Base-by-base conservation (phyloP, 2,888 invertebrate genomes). In the Sialis fuliginosa region DNA sequence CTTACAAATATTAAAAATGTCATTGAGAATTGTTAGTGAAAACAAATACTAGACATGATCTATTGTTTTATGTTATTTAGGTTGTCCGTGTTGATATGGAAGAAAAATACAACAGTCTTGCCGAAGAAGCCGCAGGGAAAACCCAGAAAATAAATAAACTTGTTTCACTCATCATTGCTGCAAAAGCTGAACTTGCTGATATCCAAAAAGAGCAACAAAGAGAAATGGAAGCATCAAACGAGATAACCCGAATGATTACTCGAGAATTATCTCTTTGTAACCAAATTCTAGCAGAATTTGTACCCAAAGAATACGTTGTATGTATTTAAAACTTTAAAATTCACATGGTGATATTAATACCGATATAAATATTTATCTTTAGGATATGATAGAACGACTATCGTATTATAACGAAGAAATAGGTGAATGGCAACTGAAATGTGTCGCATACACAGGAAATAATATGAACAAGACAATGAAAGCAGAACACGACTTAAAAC, bases 331-430 rank as follows among this genome's bases (percentile, higher is more conserved):
- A 9, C 6, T 39, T 39, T 39, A 13, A 13, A 13, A 10, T 10
- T 12, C 41, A 12, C 8, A 31, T 33, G 33, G 4, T 39, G n/a
- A 48, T 42, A 32, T 10, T 33, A 47, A 10, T 12, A 43, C 13
- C 37, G 42, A 48, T 44, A 48, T 7, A 48, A 30, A 10, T 51
- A 52, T 52, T 51, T 8, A 31, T 31, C 58, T 13, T 2, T 61
- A 88, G 83, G 82, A 82, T 44, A 75, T 89, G 66, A 87, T 96
- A 51, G 90, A 92, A 58, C 75, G 83, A 57, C 88, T 93, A 60
- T 85, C 93, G 40, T 83, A 88, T 59, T 98, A 96, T 93, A 97
- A 95, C 68, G 95, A 95, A 64, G 96, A 97, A 59, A 88, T 95
- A 33, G 96, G 96, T 33, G 97, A 98, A 65, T 98, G 96, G 89